Evolutionary conservation across 2,113 vertebrate genomes (phyloP), one percentile per base, ranked within the genome.

Genomic region (Psammodynastes pulverulentus): DNA sequence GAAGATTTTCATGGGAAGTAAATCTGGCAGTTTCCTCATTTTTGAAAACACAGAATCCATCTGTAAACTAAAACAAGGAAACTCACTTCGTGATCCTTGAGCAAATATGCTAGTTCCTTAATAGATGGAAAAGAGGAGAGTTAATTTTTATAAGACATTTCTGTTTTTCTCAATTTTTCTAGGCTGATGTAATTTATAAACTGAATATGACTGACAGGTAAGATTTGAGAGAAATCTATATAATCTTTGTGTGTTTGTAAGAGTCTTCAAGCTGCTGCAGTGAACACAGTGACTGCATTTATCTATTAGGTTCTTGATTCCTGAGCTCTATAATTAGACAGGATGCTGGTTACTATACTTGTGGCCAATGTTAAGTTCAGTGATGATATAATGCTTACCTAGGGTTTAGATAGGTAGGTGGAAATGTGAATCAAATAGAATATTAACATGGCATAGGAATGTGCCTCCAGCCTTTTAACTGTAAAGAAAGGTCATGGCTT

Each of bases 161-260:
- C 87, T 92, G 92, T 88, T 92, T 89, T 91, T 52, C 43, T 87
- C 54, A 34, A 29, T 91, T 96, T 91, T 96, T 97, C 94, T 96
- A 99, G 99, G 99, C 99, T 89, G 99, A 99, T 96, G 98, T 99
- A 84, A 99, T 99, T 97, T 99, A 99, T 97, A 99, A 99, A 97
- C 98, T 99, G 98, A 98, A 98, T 94, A 99, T 99, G 99, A 99
- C 99, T 89, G 99, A 99, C 97, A 99, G 99, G 99, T 99, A 97
- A 98, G 97, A 95, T 95, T 92, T 93, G 95, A 92, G 58, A 92
- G 51, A 91, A 86, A 15, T 49, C 84, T 84, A 52, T 84, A 21
- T 49, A 15, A 67, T 91, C 92, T n/a, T 86, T 34, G 0, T 19
- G 92, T 89, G 92, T 93, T 51, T 91, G 21, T 84, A 92, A 24